phyloP scores from a whole-genome alignment of 2,888 invertebrate genomes.

The Amblyteles armatorius region DNA sequence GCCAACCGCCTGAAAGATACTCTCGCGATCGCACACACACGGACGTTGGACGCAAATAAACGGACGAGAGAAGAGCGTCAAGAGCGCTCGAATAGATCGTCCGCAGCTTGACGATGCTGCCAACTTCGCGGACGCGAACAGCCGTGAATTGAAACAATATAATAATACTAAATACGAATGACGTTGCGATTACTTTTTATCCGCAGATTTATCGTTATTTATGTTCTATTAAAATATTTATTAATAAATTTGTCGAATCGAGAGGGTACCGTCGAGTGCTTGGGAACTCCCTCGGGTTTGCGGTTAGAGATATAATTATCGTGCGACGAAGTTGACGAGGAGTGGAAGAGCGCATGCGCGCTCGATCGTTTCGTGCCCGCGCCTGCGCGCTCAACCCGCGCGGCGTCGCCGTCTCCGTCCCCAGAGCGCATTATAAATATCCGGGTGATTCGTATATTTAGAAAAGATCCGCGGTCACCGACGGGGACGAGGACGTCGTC shows the following conservation, averaged over 20 bases:
- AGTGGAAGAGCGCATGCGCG: slow-evolving; percentile 10
- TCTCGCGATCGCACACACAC: slow-evolving; percentile 33
- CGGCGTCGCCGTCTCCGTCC: not conserved
- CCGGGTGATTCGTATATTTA: slow-evolving; percentile 68
- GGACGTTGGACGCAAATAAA: slow-evolving; percentile 65
- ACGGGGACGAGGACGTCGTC: slow-evolving; percentile 43
- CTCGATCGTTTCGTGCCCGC: not conserved
- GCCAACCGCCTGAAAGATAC: slow-evolving; percentile 3
- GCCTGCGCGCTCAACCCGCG: slow-evolving; percentile 30
- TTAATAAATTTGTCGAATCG: not conserved
- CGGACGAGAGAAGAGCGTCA: slow-evolving; percentile 39
- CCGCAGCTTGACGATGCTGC: slow-evolving; percentile 25
- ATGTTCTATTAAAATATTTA: not conserved
- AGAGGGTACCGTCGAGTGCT: not conserved
- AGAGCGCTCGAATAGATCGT: slow-evolving; percentile 46
- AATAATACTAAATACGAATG: not conserved
- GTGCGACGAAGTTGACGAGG: not conserved
- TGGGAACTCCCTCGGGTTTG: not conserved
- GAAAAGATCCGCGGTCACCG: slow-evolving; percentile 60
- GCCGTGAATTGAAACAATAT: not conserved
- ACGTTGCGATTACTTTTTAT: not conserved
- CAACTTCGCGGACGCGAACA: slow-evolving; percentile 30
- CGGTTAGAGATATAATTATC: not conserved
- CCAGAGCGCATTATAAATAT: slow-evolving; percentile 64
- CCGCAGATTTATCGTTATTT: not conserved